Base-by-base conservation (phyloP, 1,140 invertebrate genomes). In the Rhynchophorus ferrugineus region DNA sequence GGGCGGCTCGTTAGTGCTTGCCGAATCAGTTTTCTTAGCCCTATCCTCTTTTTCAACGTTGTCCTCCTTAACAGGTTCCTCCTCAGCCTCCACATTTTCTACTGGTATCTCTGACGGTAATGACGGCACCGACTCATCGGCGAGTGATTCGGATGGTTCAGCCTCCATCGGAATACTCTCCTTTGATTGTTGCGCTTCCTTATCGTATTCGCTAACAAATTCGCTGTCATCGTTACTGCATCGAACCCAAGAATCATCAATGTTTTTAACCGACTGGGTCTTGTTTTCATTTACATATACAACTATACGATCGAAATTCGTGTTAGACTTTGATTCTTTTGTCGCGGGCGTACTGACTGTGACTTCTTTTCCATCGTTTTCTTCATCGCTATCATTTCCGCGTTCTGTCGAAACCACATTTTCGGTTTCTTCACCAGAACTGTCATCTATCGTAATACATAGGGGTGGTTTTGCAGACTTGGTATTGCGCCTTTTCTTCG, bases 401-500 rank as follows among this genome's bases (percentile, higher is more conserved):
- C 20, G 22, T 14, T n/a, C 19, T 18, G 14, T 21, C 18, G 35
- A 8, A 14, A 17, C 16, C 8, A 44, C 24, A 33, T 13, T 19
- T 22, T 11, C 37, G 9, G n/a, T 29, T 11, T 56, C 44, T 38
- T 43, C 39, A 13, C 18, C 36, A 36, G 22, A 16, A 21, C 17
- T 19, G 24, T 43, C 35, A 9, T 16, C 38, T n/a, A n/a, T n/a
- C n/a, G n/a, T n/a, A n/a, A n/a, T n/a, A n/a, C n/a, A n/a, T n/a
- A n/a, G n/a, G n/a, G n/a, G n/a, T n/a, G n/a, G n/a, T n/a, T n/a
- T n/a, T n/a, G n/a, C n/a, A 13, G 20, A 33, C 21, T 43, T 34
- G 11, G 13, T 0, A 11, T 33, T 18, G 34, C 54, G 55, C n/a
- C 75, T 78, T 24, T 79, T 75, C 68, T 82, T 82, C 1, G 80